These are phyloP conservation scores for Aspiorhynchus laticeps DNA, from an alignment of 2,113 vertebrate species.

Conservation along the genomic window DNA sequence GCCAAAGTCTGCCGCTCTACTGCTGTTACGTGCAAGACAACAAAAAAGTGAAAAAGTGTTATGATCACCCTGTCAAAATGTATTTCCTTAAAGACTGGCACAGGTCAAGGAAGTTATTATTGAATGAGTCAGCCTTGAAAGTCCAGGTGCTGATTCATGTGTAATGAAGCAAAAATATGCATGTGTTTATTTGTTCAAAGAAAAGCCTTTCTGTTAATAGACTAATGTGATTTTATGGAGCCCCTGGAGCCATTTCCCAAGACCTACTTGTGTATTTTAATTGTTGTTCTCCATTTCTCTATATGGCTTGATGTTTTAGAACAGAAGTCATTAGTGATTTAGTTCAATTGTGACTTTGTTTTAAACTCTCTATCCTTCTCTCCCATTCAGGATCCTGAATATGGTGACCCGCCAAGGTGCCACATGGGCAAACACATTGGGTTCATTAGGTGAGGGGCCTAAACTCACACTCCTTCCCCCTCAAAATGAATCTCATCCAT, in stretches of 20 bases:
- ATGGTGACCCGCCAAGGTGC: slow-evolving; percentile 88
- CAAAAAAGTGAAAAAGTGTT: no score
- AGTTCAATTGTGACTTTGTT: not conserved
- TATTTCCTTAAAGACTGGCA: not conserved
- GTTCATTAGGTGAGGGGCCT: slow-evolving; percentile 84
- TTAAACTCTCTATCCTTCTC: not conserved
- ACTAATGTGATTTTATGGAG: not conserved
- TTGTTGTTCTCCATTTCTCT: not conserved
- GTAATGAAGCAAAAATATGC: not conserved
- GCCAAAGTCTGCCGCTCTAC: not conserved
- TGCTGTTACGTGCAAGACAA: not conserved
- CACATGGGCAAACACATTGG: slow-evolving; percentile 85
- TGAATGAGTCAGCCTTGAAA: not conserved
- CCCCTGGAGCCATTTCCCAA: not conserved
- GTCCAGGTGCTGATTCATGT: not conserved
- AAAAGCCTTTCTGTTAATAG: not conserved
- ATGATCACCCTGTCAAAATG: not conserved
- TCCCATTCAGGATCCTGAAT: slow-evolving; percentile 80
- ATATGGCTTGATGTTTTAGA: not conserved
- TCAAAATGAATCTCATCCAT: not conserved
- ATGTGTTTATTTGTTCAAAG: not conserved
- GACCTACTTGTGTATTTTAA: not conserved
- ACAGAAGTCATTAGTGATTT: not conserved
- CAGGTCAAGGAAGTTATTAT: not conserved
- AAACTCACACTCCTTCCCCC: not conserved